Base-by-base conservation (phyloP, 1,140 invertebrate species). In the Holcopasites calliopsidis region DNA sequence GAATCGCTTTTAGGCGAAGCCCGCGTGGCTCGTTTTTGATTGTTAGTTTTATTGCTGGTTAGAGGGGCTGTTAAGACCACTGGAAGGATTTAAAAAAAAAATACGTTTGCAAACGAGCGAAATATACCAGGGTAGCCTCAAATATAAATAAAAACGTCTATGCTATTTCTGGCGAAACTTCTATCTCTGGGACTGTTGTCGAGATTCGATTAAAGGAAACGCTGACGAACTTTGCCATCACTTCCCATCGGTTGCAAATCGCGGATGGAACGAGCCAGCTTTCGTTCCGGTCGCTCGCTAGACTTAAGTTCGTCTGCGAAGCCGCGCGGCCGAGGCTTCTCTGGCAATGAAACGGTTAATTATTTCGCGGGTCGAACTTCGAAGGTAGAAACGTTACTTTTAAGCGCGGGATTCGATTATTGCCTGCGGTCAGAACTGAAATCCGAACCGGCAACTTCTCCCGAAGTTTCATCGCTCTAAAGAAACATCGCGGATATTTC, bases 281-380 rank as follows among this genome's bases (percentile, higher is more conserved):
- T 11, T 13, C 31, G 8, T 8, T 47, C 18, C 55, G 23, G 11
- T 38, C 21, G 23, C 8, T 3, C 2, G 5, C 23, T 6, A 16
- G 44, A 4, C 23, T 50, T 35, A 21, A 52, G 47, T 38, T 33
- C 38, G 54, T 44, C 71, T 33, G 42, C 58, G 28, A n/a, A 44
- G 42, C 23, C n/a, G 1, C 28, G 61, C 49, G 21, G 7, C n/a
- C n/a, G 23, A 62, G 18, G n/a, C 26, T 55, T 54, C 38, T 23
- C 26, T 21, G 26, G 38, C 11, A 54, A 74, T 44, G 61, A 74
- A 66, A 66, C 71, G 71, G 61, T 66, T 74, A 74, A 74, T 74
- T 74, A 74, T 74, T 66, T 74, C 62, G 23, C 1, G 2, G 60
- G 28, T 1, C 49, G n/a, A 54, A 42, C 8, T 65, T 54, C 7